phyloP scores from a whole-genome alignment of 2,888 invertebrate species.

The Agriopis marginaria region DNA sequence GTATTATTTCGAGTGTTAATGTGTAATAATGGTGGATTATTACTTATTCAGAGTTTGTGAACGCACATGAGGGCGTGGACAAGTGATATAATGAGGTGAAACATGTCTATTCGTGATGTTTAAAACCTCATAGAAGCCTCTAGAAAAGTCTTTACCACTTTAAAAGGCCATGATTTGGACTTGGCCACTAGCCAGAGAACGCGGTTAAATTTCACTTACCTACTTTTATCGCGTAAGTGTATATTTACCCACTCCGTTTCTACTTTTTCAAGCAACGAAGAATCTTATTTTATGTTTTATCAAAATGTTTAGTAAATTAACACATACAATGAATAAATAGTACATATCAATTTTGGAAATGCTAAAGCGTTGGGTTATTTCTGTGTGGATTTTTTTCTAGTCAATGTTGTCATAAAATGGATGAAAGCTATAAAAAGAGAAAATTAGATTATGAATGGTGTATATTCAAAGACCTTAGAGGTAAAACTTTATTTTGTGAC shows the following conservation, averaged over 20 bases:
- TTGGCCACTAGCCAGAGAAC: too few species aligned
- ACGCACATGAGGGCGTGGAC: too few species aligned
- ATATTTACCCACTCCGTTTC: slow-evolving; percentile 10
- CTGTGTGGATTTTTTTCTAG: slow-evolving; percentile 40
- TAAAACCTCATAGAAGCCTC: too few species aligned
- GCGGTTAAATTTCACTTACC: slow-evolving; percentile 41
- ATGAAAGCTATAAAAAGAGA: slow-evolving; percentile 19
- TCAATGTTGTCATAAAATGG: slow-evolving; percentile 36
- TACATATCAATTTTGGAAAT: slow-evolving; percentile 46
- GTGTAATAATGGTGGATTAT: too few species aligned
- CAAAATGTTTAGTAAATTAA: slow-evolving; percentile 23
- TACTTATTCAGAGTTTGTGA: too few species aligned
- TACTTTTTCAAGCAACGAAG: slow-evolving; percentile 37
- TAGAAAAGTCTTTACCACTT: too few species aligned
- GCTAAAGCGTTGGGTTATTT: slow-evolving; percentile 26
- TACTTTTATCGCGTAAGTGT: slow-evolving; percentile 46
- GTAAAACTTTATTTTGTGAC: slow-evolving; percentile 22
- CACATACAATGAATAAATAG: slow-evolving; percentile 42
- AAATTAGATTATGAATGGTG: slow-evolving; percentile 25
- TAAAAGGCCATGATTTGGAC: too few species aligned
- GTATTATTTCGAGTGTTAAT: too few species aligned
- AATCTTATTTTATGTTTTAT: slow-evolving; percentile 11
- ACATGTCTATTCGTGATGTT: too few species aligned
- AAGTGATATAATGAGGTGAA: too few species aligned
- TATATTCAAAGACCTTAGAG: slow-evolving; percentile 27